Percentiles rank a stretch among this genome's conserved stretches.
phyloP scores from a whole-genome alignment of 2,797 vertebrate genomes.

The Darevskia mixta region DNA sequence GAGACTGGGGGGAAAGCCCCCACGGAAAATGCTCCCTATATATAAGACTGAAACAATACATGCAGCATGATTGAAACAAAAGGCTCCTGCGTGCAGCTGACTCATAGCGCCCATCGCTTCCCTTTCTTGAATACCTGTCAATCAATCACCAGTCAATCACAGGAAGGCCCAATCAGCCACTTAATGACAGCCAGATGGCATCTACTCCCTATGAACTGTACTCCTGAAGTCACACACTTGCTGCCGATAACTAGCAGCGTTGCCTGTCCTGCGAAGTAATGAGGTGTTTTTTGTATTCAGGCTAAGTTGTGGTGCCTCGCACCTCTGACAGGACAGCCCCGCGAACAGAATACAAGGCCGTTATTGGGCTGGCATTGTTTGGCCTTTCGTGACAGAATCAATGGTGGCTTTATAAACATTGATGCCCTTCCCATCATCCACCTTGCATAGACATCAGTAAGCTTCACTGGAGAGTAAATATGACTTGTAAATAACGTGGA shows the following conservation, averaged over 20 bases:
- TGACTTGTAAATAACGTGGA: slow-evolving; percentile 41
- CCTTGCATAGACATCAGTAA: slow-evolving; percentile 40
- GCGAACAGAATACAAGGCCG: slow-evolving; percentile 49
- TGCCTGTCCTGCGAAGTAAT: slow-evolving; percentile 58
- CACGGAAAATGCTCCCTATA: slow-evolving; percentile 39
- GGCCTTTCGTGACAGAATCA: slow-evolving; percentile 49
- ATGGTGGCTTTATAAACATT: slow-evolving; percentile 49
- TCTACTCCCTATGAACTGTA: slow-evolving; percentile 73
- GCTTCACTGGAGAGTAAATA: slow-evolving; percentile 28
- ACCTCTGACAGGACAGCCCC: slow-evolving; percentile 57
- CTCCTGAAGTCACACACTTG: slow-evolving; percentile 60
- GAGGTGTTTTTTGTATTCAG: slow-evolving; percentile 74
- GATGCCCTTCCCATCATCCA: neutral
- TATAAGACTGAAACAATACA: slow-evolving; percentile 53
- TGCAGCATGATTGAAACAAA: slow-evolving; percentile 50
- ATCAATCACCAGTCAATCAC: slow-evolving; percentile 76
- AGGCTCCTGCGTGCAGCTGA: slow-evolving; percentile 31
- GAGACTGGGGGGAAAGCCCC: slow-evolving; percentile 44
- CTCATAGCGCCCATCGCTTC: slow-evolving; percentile 4
- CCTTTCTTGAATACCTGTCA: slow-evolving; percentile 70
- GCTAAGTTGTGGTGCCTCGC: slow-evolving; percentile 34
- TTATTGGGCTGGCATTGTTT: neutral
- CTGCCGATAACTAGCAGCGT: slow-evolving; percentile 61
- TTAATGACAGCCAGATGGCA: slow-evolving; percentile 76
- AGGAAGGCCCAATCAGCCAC: slow-evolving; percentile 61